phyloP scores from a whole-genome alignment of 2,888 invertebrate genomes.

The Gortyna flavago region DNA sequence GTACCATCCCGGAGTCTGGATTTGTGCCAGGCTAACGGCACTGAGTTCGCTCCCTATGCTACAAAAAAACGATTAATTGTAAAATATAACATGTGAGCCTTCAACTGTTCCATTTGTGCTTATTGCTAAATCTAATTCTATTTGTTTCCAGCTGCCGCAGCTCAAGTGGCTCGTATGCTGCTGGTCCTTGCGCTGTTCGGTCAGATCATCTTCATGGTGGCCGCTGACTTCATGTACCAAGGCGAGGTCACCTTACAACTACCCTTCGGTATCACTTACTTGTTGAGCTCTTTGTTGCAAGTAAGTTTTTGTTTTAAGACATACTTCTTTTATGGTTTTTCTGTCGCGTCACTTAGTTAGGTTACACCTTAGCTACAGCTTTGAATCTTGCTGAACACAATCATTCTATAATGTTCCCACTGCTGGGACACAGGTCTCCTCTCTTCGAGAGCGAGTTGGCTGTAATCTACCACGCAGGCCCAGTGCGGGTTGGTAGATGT shows the following conservation, averaged over 20 bases:
- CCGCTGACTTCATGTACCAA: slow-evolving; percentile 93
- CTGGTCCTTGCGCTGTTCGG: slow-evolving; percentile 95
- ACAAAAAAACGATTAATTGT: not conserved
- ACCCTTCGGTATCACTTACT: slow-evolving; percentile 95
- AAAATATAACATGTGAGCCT: not conserved
- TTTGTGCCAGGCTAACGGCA: not conserved
- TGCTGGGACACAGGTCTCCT: not conserved
- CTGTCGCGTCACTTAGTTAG: not conserved
- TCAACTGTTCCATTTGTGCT: too few relatives aligned
- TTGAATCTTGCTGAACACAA: not conserved
- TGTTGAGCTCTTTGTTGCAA: slow-evolving; percentile 94
- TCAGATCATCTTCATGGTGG: slow-evolving; percentile 94
- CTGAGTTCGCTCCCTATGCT: not conserved
- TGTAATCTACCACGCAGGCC: too few relatives aligned
- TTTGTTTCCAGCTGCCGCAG: slow-evolving; percentile 92
- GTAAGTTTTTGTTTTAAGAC: slow-evolving; percentile 79
- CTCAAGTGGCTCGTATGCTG: slow-evolving; percentile 96
- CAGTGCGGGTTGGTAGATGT: not conserved
- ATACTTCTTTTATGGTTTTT: not conserved
- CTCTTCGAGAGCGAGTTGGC: not conserved
- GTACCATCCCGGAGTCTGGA: not conserved
- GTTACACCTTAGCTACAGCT: not conserved
- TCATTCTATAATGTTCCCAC: not conserved
- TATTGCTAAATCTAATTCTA: not conserved
- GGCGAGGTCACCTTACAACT: slow-evolving; percentile 92